A percentile compares a stretch with the other conserved stretches of the same genome.
These are phyloP conservation scores for Serilophus lunatus DNA, from an alignment of 2,113 vertebrate genomes.

Conservation along the genomic window DNA sequence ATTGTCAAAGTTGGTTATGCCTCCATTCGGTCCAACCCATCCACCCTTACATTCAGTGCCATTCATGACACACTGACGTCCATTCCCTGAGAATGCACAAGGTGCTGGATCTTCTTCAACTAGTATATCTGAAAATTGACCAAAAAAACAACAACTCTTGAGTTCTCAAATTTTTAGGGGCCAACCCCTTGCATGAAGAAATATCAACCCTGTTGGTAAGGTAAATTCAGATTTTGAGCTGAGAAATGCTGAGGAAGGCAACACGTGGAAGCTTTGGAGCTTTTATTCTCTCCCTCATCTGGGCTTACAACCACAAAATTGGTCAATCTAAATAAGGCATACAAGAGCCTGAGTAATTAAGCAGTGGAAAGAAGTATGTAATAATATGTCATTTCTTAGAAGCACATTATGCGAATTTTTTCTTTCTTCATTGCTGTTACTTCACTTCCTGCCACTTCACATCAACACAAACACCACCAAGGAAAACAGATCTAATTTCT, in stretches of 20 bases:
- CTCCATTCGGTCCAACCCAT: constrained; percentile 95
- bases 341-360: not conserved
- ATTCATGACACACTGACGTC: constrained; percentile 89
- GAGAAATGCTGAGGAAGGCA: not conserved
- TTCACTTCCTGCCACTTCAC: not conserved
- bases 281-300: not conserved
- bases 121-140: constrained; percentile 75
- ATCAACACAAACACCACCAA: not conserved
- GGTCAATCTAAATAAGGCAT: not conserved
- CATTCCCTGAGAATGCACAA: constrained; percentile 95
- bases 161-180: not conserved
- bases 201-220: not conserved
- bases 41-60: constrained; percentile 92
- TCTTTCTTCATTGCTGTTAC: not conserved
- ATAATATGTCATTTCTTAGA: not conserved
- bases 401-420: not conserved
- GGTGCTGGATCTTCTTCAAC: constrained; percentile 94
- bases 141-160: not conserved
- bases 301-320: not conserved
- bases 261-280: not conserved
- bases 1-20: constrained; percentile 99
- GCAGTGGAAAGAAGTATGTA: not conserved
- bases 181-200: not conserved
- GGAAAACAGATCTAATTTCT: not conserved
- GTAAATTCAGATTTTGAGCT: not conserved